Base-by-base conservation (phyloP, 2,797 vertebrate genomes). In the Gambusia yucatana region DNA sequence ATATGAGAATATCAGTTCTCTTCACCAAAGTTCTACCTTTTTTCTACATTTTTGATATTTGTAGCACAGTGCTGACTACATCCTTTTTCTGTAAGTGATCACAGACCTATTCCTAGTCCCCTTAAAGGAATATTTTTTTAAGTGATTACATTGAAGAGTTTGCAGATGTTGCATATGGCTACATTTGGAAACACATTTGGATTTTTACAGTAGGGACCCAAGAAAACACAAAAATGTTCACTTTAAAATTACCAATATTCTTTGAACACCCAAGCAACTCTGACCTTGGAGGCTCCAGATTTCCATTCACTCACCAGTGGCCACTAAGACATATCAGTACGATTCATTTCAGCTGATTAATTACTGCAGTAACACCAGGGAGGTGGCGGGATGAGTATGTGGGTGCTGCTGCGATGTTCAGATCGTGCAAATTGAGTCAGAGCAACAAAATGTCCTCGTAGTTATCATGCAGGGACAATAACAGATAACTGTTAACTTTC, bases 251-350 rank as follows among this genome's bases (percentile, higher is more conserved):
- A 36, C 17, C 2, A 39, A 65, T 22, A 39, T 65, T 36, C 28
- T 72, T 6, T 46, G 25, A 43, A 14, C 13, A 80, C 76, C 73
- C 77, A 67, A 55, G 75, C 46, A 28, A 73, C 7, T 47, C 75
- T 6, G 87, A 89, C 89, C 87, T 91, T 88, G 74, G 82, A 76
- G 79, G 69, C 77, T 78, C 61, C 1, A 84, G 80, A 77, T 76
- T 72, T 86, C 63, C 14, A 73, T 30, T 73, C 67, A 69, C 63
- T 55, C 33, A 13, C 22, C 7, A 67, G 82, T 78, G 69, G 79
- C 74, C 22, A 77, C 69, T 78, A 72, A 13, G 28, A 80, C 78
- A 76, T 82, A 74, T 87, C 81, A 75, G 43, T 81, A 55, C 47
- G 17, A 41, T 78, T 87, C 44, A 63, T 85, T 86, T 70, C 52